Evolutionary conservation across 2,113 vertebrate species (phyloP).

Genomic region (Bubo bubo): DNA sequence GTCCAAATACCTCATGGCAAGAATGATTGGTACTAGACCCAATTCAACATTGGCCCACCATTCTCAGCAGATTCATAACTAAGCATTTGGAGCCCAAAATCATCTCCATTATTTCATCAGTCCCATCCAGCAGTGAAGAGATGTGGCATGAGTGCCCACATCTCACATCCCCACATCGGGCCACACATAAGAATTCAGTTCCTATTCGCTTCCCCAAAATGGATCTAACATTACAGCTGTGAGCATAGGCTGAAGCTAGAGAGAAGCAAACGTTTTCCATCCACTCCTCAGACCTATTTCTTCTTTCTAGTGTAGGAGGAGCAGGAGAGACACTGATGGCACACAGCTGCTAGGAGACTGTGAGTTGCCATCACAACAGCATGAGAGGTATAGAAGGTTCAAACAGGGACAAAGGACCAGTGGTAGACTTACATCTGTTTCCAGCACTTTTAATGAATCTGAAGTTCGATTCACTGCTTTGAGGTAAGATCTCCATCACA

Average conservation of each 20-base stretch:
- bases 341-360: neutral
- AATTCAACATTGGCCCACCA: neutral
- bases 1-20: neutral
- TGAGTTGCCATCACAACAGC: neutral
- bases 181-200: neutral
- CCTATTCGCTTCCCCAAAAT: neutral
- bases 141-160: neutral
- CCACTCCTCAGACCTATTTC: neutral
- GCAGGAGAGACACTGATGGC: neutral
- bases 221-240: neutral
- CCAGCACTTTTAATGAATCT: neutral
- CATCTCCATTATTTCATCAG: neutral
- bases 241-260: neutral
- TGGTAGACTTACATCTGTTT: neutral
- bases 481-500: neutral
- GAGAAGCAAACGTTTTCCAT: neutral
- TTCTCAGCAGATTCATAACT: neutral
- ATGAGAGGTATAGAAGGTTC: neutral
- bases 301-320: neutral
- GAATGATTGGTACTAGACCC: neutral
- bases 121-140: neutral
- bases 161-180: neutral
- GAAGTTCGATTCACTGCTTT: neutral
- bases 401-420: neutral
- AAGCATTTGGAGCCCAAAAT: neutral